Base-by-base conservation (phyloP, 2,888 invertebrate genomes). In the Junonia oenone region DNA sequence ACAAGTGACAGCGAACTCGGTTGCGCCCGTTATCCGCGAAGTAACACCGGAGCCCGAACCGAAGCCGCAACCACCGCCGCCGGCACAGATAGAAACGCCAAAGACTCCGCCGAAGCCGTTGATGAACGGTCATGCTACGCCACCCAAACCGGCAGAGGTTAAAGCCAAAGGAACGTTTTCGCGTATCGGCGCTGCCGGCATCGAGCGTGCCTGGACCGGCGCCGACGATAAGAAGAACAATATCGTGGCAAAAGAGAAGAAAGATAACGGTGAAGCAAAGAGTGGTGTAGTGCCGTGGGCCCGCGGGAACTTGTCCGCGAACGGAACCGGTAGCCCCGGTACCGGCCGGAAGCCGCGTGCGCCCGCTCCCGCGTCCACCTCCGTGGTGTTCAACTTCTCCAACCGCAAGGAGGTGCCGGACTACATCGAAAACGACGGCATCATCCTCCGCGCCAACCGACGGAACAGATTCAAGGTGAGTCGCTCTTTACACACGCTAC, bases 371-470 rank as follows among this genome's bases (percentile, higher is more conserved):
- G 89, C 92, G 65, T 89, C 92, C 73, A 94, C 93, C 67, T 94
- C 95, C 66, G 93, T 96, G 88, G 95, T 96, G 64, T 97, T 97
- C 90, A 96, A 97, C 91, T 97, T 97, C 86, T 95, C 94, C 65
- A 92, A 93, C 83, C 93, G 95, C 74, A 95, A 95, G 83, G 95
- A 95, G 73, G 96, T 97, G 72, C 97, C 97, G 49, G 96, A 97
- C 91, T 97, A 97, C 85, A 95, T 97, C 75, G 96, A 96, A 80
- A 96, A 97, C 87, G 97, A 97, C 90, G 96, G 96, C 67, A 92
- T 94, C 78, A 92, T 94, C 67, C 92, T 94, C 68, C 92, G 93
- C 69, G 91, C 92, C 73, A 91, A 91, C 72, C 92, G 92, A 67
- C 91, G 93, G 59, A 93, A 93, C 75, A 91, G 93, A 71, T 92